These are phyloP conservation scores for Campopleginae sp. DNA, from an alignment of 2,888 invertebrate species.

Conservation along the genomic window DNA sequence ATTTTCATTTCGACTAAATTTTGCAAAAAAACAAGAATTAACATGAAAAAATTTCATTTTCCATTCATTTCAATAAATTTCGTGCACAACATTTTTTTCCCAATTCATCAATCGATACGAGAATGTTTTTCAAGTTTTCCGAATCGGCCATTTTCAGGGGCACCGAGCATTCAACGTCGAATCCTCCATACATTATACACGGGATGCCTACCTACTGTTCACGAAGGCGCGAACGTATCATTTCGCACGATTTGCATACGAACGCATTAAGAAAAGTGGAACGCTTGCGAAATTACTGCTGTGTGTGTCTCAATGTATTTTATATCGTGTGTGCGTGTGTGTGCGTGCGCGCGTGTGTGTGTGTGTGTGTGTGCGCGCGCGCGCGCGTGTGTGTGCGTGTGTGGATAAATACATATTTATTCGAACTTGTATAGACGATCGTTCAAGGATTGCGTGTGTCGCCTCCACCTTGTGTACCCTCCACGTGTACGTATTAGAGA, in stretches of 20 bases:
- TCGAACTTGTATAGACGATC: conserved; percentile 20
- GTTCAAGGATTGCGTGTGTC: conserved; percentile 51
- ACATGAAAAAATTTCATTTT: no score
- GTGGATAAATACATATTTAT: neutral
- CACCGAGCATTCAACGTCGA: conserved; percentile 1
- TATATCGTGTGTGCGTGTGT: conserved; percentile 11
- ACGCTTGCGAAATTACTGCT: conserved; percentile 63
- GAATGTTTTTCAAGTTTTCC: no score
- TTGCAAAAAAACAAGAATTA: no score
- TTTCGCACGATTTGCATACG: conserved; percentile 64
- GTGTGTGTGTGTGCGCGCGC: neutral
- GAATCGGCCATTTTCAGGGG: neutral
- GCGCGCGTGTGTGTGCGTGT: conserved; percentile 2
- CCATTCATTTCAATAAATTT: neutral
- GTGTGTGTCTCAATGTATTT: conserved; percentile 51
- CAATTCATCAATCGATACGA: neutral
- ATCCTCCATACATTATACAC: conserved; percentile 24
- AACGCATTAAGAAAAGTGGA: conserved; percentile 67
- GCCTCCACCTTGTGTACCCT: conserved; percentile 43
- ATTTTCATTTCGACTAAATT: no score
- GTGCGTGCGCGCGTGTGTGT: conserved; percentile 1
- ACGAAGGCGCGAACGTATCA: conserved; percentile 64
- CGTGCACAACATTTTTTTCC: neutral
- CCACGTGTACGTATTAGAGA: conserved; percentile 14
- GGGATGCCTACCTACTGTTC: conserved; percentile 59